Conservation (phyloP, 1,140 invertebrate species). For the Sycophaga agraensis region DNA sequence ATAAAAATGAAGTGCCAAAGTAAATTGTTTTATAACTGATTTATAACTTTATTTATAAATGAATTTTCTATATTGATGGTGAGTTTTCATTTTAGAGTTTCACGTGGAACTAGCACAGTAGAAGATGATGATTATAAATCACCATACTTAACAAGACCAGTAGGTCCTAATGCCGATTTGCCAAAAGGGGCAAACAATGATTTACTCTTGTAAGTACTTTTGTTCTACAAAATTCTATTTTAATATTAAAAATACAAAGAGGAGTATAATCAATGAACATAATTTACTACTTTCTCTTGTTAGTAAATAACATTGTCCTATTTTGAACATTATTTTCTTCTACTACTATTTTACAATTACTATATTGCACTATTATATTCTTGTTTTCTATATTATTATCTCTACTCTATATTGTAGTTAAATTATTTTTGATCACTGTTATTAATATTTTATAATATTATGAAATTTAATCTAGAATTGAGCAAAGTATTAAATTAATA, state of each 20-base stretch:
- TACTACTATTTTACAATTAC: too few relatives aligned
- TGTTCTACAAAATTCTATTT: background rate
- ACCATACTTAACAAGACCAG: slow-evolving; percentile 57
- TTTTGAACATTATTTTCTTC: too few relatives aligned
- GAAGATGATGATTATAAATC: slow-evolving; percentile 59
- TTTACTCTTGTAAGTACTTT: slow-evolving; percentile 65
- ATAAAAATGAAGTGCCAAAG: slow-evolving; percentile 59
- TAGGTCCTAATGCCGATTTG: slow-evolving; percentile 64
- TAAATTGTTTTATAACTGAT: slow-evolving; percentile 41
- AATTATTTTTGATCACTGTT: too few relatives aligned
- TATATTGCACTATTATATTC: too few relatives aligned
- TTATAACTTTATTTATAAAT: background rate
- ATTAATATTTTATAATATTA: too few relatives aligned
- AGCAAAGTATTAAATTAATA: too few relatives aligned
- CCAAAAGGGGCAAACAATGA: slow-evolving; percentile 68
- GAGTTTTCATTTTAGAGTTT: slow-evolving; percentile 43
- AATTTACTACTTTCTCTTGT: too few relatives aligned
- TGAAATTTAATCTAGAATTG: too few relatives aligned
- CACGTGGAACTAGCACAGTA: slow-evolving; percentile 54
- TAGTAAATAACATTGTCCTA: too few relatives aligned
- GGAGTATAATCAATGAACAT: too few relatives aligned
- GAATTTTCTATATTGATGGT: background rate
- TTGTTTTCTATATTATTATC: too few relatives aligned
- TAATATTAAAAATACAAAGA: background rate
- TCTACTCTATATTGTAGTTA: too few relatives aligned